Percentiles rank a stretch among this genome's conserved stretches.
Conservation (phyloP, 2,888 invertebrate genomes). For the Ornithoptera alexandrae region DNA sequence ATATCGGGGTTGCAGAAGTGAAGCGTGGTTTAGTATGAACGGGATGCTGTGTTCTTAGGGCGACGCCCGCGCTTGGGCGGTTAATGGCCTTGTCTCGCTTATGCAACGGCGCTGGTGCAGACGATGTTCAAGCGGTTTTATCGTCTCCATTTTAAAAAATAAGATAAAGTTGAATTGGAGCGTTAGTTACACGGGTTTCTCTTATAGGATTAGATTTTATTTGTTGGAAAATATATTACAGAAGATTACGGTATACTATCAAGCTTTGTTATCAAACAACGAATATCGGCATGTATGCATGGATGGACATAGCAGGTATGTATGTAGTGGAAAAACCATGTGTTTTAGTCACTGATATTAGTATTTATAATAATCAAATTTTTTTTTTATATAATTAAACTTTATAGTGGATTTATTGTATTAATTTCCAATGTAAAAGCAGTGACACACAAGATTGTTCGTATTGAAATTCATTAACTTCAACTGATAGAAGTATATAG, state of each 20-base stretch:
- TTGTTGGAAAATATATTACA: not conserved
- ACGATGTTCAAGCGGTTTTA: constrained; percentile 10
- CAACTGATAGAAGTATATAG: not conserved
- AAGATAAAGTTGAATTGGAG: constrained; percentile 7
- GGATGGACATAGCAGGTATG: too few species aligned
- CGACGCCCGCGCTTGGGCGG: constrained; percentile 29
- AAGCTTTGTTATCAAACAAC: too few species aligned
- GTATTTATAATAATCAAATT: too few species aligned
- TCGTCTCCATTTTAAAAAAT: constrained; percentile 6
- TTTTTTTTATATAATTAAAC: too few species aligned
- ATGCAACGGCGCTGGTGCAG: constrained; percentile 17
- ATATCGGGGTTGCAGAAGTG: constrained; percentile 8
- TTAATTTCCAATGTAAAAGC: too few species aligned
- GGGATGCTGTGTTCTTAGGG: constrained; percentile 20
- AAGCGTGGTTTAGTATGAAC: constrained; percentile 20
- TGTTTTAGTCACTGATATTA: too few species aligned
- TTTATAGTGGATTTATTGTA: too few species aligned
- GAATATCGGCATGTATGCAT: too few species aligned
- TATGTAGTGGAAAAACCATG: too few species aligned
- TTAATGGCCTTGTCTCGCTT: constrained; percentile 26
- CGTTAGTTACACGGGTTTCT: constrained; percentile 1
- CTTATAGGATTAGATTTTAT: not conserved
- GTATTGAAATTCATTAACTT: not conserved
- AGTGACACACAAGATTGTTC: not conserved
- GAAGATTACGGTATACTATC: too few species aligned